Base-by-base conservation (phyloP, 2,113 vertebrate genomes). In the Hemiscyllium ocellatum region DNA sequence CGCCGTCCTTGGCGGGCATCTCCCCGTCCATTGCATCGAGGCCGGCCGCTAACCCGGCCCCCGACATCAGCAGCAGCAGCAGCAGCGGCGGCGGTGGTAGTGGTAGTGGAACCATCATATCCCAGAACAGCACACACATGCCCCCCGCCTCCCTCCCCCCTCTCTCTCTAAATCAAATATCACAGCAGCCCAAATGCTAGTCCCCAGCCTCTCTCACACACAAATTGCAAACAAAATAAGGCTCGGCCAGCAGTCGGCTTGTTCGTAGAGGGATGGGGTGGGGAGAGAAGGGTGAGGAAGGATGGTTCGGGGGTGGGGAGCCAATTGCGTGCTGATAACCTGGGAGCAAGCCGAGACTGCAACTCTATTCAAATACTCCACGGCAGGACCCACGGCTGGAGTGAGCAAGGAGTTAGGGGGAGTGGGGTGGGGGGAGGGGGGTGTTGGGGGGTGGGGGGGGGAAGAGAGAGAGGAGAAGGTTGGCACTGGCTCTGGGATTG, bases 1-100 rank as follows among this genome's bases (percentile, higher is more conserved):
- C 99, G 96, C 98, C 97, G 97, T 99, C 99, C 97, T 98, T 98
- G 86, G 56, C 56, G 12, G 42, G 33, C 52, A 87, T 5, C 96
- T 98, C 98, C 96, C 97, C 97, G 65, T 95, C 97, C 66, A 94
- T 95, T 56, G 97, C 96, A 76, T 96, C 97, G 47, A 96, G 96
- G 78, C 52, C 96, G 5, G 95, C 95, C 0, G 96, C 95, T 8
- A 96, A 97, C 89, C 96, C 96, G 87, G 97, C 96, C 4, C 96
- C 96, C 85, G 96, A 96, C 96, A 96, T 96, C 97, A 97, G 65
- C 97, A 97, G 96, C 97, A 97, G 52, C 97, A 97, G 29, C 95
- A 68, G 96, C 97, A 97, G 97, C 97, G 97, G 97, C 42, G 42
- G 42, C 97, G 97, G 97, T 97, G 97, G 97, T n/a, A n/a, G n/a